Base-by-base conservation (phyloP, 2,113 vertebrate genomes). In the Sapajus apella region DNA sequence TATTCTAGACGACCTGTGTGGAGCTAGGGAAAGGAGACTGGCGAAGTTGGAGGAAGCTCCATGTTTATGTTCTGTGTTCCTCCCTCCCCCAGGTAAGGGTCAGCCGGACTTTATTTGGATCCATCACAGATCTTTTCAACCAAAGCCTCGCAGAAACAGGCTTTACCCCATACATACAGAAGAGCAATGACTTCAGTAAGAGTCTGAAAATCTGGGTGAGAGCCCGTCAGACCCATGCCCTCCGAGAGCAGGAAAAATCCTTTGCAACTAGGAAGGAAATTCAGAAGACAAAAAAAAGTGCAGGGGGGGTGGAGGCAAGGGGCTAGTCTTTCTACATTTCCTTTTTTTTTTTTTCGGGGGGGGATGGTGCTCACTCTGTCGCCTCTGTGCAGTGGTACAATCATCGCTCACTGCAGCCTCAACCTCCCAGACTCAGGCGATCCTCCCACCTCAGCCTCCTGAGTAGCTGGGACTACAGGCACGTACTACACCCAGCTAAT, bases 231-330 rank as follows among this genome's bases (percentile, higher is more conserved):
- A 27, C 43, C 72, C 4, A 0, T 27, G 21, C 14, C 73, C 79
- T 77, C 75, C 8, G 37, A 52, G 12, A 61, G 50, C 32, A 23
- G 35, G 50, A 93, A 50, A 76, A 73, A n/a, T 32, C 5, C 5
- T 50, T 75, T 56, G 73, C 79, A 82, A 12, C 85, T 52, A 35
- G 40, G 73, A 45, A 68, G 68, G 32, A 80, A 84, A 83, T 76
- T 50, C 47, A 32, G 30, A 76, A 35, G 32, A 94, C 40, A 84
- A 52, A 90, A 30, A 61, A 32, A 64, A 64, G 27, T 64, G 0
- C 0, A 0, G 43, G 43, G 61, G 5, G 12, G 2, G 5, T 64
- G 27, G 61, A 13, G 32, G 16, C 6, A 0, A 3, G 66, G n/a
- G 20, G 35, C 40, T 73, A 32, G 76, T 81, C 82, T 43, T 61